Percentiles rank a stretch among this genome's conserved stretches.
phyloP scores from a whole-genome alignment of 30 jellyfish, hydroid and myxozoan species.

The Aurelia sp. region DNA sequence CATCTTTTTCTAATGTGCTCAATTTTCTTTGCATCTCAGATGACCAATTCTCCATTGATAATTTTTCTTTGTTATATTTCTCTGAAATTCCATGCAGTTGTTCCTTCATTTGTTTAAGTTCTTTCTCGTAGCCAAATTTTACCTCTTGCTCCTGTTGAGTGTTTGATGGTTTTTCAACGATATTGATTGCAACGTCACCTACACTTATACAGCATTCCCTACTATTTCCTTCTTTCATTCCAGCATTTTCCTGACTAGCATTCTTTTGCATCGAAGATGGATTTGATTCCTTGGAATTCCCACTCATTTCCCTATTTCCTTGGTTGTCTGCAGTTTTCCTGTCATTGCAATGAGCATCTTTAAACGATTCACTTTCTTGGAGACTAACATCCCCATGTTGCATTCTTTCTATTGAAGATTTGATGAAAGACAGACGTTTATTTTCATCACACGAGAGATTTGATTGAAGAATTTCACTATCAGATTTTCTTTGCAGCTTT shows the following conservation, averaged over 20 bases:
- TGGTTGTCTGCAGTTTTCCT: no score
- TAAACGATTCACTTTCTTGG: no score
- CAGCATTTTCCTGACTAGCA: background rate
- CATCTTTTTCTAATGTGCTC: background rate
- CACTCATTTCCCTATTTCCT: no score
- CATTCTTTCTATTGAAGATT: background rate
- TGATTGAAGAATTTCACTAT: no score
- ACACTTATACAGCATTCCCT: conserved; percentile 10
- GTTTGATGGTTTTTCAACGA: background rate
- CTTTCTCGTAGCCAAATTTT: background rate
- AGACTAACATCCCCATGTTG: background rate
- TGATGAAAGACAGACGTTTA: no score
- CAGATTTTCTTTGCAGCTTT: no score
- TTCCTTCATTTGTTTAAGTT: background rate
- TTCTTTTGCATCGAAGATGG: no score
- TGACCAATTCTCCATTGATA: background rate
- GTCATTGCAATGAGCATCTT: no score
- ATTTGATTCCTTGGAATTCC: no score
- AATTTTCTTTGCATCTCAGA: conserved; percentile 5
- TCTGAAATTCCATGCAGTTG: background rate
- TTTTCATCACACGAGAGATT: no score
- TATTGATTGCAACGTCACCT: conserved; percentile 16
- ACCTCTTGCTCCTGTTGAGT: background rate
- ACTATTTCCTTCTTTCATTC: background rate
- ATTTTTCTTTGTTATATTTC: background rate